Evolutionary conservation across 2,113 vertebrate species (phyloP).

Genomic region (Passer domesticus): DNA sequence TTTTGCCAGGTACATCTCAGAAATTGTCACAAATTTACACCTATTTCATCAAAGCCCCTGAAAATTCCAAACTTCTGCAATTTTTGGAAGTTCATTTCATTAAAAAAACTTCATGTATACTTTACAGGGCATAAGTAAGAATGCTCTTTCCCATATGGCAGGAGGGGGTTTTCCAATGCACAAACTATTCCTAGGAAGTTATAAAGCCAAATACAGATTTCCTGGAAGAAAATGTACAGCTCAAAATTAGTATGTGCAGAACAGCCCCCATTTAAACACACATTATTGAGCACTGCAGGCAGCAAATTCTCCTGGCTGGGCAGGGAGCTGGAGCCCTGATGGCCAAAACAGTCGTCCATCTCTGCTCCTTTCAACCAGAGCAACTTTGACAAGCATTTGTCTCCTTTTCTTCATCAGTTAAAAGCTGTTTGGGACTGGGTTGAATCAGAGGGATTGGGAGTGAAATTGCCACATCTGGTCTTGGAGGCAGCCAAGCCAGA

Average conservation of each 20-base stretch:
- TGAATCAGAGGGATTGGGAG: not conserved
- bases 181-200: not conserved
- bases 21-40: not conserved
- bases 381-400: not conserved
- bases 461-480: not conserved
- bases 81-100: not conserved
- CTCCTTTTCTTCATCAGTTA: not conserved
- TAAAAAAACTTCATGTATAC: not conserved
- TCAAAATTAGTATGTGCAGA: not conserved
- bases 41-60: not conserved
- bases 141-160: not conserved
- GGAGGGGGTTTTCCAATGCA: not conserved
- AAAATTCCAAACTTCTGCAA: not conserved
- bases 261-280: not conserved
- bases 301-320: not conserved
- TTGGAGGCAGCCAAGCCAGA: not conserved
- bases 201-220: not conserved
- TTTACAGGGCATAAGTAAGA: not conserved
- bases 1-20: not conserved
- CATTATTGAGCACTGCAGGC: not conserved
- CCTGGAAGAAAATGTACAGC: conserved; percentile 10
- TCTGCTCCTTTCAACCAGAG: not conserved
- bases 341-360: not conserved
- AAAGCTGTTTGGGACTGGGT: not conserved
- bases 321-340: not conserved